Conservation (phyloP, 2,797 vertebrate species). For the Pagetopsis macropterus region DNA sequence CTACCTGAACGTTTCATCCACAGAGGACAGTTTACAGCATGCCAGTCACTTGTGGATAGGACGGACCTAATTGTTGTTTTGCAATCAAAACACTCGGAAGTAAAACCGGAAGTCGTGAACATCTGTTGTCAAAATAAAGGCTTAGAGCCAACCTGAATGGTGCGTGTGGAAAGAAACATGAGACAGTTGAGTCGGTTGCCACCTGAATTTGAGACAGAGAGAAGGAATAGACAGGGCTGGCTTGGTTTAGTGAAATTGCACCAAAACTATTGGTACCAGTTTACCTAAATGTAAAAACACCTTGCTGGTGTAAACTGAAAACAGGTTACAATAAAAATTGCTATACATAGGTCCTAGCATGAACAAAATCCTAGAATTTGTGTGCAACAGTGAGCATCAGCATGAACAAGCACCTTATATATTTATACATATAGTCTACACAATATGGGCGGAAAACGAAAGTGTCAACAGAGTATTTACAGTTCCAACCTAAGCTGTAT, state of each 20-base stretch:
- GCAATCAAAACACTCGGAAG: conserved; percentile 14
- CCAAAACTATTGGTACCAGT: neutral
- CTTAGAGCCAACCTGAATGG: neutral
- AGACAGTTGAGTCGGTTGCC: neutral
- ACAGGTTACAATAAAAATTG: neutral
- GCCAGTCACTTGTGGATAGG: conserved; percentile 35
- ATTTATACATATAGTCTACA: too few relatives aligned
- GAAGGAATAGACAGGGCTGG: neutral
- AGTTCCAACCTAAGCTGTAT: neutral
- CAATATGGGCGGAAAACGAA: neutral
- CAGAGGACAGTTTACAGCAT: conserved; percentile 32
- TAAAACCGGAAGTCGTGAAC: neutral
- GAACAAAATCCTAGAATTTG: neutral
- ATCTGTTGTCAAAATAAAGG: conserved; percentile 58
- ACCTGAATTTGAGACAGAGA: neutral
- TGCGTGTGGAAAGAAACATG: neutral
- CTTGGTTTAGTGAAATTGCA: neutral
- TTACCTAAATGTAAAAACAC: neutral
- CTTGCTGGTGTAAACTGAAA: neutral
- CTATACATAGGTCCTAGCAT: neutral
- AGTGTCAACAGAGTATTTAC: too few relatives aligned
- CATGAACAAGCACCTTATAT: too few relatives aligned
- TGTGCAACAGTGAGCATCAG: too few relatives aligned
- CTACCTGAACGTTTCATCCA: conserved; percentile 32
- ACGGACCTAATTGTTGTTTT: conserved; percentile 36